A percentile compares a stretch with the other conserved stretches of the same genome.
These are phyloP conservation scores for Atrina japonica DNA, from an alignment of 2,888 invertebrate genomes.

Conservation along the genomic window DNA sequence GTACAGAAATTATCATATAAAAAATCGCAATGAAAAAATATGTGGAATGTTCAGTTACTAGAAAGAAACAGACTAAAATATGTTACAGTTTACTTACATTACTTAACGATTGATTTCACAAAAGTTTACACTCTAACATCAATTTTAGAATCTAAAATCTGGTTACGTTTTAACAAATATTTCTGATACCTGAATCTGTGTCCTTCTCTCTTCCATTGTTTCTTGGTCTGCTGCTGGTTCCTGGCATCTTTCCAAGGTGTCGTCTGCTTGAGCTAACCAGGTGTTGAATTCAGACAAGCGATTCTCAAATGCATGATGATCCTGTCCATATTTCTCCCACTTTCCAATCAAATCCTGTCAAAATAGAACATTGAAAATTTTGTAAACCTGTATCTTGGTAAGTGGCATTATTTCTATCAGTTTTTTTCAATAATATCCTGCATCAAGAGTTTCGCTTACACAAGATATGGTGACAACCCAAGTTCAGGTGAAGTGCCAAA, in stretches of 20 bases:
- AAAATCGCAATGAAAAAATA: too few relatives aligned
- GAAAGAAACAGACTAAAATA: too few relatives aligned
- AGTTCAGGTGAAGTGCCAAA: neutral
- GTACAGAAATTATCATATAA: too few relatives aligned
- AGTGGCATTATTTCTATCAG: too few relatives aligned
- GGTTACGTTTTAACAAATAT: neutral
- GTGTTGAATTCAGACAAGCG: slow-evolving; percentile 95
- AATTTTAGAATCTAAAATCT: too few relatives aligned
- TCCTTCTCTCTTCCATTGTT: slow-evolving; percentile 93
- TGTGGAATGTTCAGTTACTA: too few relatives aligned
- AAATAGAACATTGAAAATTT: neutral
- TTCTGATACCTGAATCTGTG: slow-evolving; percentile 75
- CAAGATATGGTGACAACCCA: too few relatives aligned
- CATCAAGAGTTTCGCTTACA: neutral
- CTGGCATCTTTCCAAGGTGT: slow-evolving; percentile 90
- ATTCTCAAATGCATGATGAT: slow-evolving; percentile 96
- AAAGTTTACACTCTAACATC: too few relatives aligned
- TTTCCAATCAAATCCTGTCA: slow-evolving; percentile 89
- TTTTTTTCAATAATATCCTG: too few relatives aligned
- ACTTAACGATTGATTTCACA: too few relatives aligned
- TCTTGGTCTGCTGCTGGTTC: slow-evolving; percentile 90
- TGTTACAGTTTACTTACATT: too few relatives aligned
- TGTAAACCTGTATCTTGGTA: neutral
- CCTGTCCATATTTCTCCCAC: slow-evolving; percentile 94
- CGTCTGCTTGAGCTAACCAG: slow-evolving; percentile 94